Evolutionary conservation across 2,888 invertebrate genomes (phyloP).

Genomic region (Metallyticus violacea): DNA sequence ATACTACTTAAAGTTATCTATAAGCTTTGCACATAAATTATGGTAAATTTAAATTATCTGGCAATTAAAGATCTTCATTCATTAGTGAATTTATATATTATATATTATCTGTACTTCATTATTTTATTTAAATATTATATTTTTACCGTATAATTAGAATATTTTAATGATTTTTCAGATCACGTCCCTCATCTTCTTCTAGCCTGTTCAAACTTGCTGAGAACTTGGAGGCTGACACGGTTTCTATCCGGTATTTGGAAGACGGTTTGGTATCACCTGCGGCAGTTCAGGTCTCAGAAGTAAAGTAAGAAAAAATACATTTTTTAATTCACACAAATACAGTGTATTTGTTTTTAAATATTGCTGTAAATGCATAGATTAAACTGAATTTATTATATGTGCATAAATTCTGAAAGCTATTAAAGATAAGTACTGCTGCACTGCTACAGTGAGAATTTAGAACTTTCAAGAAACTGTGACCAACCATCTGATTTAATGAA

Average conservation of each 20-base stretch:
- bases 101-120: no score
- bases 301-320: neutral
- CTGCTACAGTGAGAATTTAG: no score
- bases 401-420: no score
- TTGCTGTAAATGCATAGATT: no score
- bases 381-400: no score
- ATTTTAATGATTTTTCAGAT: neutral
- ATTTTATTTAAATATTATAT: neutral
- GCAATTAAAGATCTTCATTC: neutral
- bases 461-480: no score
- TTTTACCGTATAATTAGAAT: no score
- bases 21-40: neutral
- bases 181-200: neutral
- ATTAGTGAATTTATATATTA: neutral
- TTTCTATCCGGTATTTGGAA: constrained; percentile 6
- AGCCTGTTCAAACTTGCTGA: neutral
- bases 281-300: neutral
- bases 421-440: no score
- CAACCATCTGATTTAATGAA: no score
- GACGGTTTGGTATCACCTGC: neutral
- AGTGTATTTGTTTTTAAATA: no score
- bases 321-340: no score
- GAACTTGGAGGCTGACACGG: neutral
- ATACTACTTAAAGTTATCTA: neutral
- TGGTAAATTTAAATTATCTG: neutral